Evolutionary conservation across 2,888 invertebrate species (phyloP), one percentile per base, ranked within the genome.

Genomic region (Euspilapteryx auroguttella): DNA sequence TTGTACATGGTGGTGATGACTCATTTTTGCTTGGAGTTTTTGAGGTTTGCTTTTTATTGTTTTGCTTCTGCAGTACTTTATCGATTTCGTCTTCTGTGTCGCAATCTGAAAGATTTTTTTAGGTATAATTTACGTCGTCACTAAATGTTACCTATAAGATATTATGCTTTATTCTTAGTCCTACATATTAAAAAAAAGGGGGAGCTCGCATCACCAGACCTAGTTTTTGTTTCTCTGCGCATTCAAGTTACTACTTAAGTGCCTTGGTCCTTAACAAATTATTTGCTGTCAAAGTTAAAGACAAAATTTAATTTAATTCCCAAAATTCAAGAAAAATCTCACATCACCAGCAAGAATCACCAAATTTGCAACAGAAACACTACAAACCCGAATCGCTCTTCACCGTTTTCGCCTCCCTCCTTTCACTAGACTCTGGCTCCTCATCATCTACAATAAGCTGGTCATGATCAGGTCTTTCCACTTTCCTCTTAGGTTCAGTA

Each of bases 1-100:
- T 28, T 14, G 10, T 14, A 15, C 17, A 25, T 24, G 27, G 34
- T 6, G 26, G 14, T 20, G 33, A 10, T 28, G 25, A 28, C 9
- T 27, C 21, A 2, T 5, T 6, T 14, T 11, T n/a, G 11, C 24
- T 20, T n/a, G 3, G 8, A n/a, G 6, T 25, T 14, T n/a, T n/a
- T n/a, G n/a, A n/a, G n/a, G n/a, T n/a, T n/a, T n/a, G n/a, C n/a
- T n/a, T n/a, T n/a, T n/a, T n/a, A n/a, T 5, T 27, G 25, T 30
- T 30, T 36, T 51, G 45, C 21, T 47, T 40, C 27, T 43, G 46
- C 2, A 61, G 30, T 2, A 63, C 77, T 54, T 55, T 65, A 39
- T 80, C 73, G 27, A 83, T 78, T 47, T 82, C 81, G 37, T 84
- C 84, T 38, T 85, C 84, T 1, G 83, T 83, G 47, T 84, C 81